Evolutionary conservation across 1,140 invertebrate species (phyloP).

Genomic region (Nephila pilipes): DNA sequence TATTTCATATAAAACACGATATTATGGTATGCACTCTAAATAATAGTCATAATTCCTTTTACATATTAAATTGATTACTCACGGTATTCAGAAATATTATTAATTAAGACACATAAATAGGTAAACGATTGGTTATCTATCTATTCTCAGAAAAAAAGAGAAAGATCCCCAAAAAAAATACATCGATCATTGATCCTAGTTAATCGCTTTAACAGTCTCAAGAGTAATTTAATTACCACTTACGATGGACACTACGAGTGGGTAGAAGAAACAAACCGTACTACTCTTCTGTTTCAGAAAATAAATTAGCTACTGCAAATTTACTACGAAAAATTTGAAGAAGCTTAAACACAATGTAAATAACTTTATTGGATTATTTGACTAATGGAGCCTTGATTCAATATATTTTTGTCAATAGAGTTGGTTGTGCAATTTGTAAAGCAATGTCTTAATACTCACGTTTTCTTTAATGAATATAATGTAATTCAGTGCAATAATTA

Average conservation of each 20-base stretch:
- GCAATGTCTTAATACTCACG: too few relatives aligned
- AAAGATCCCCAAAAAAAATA: too few relatives aligned
- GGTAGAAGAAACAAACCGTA: background rate
- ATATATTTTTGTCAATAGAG: background rate
- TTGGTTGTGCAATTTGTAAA: background rate
- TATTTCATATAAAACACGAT: too few relatives aligned
- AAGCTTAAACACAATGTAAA: background rate
- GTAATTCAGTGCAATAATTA: too few relatives aligned
- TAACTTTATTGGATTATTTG: background rate
- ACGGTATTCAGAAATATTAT: too few relatives aligned
- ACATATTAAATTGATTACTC: too few relatives aligned
- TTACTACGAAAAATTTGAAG: background rate
- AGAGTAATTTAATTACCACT: background rate
- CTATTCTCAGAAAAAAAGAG: too few relatives aligned
- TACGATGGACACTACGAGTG: background rate
- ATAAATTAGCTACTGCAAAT: background rate
- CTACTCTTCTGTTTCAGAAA: background rate
- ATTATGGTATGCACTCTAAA: too few relatives aligned
- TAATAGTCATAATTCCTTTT: too few relatives aligned
- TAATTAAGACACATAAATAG: too few relatives aligned
- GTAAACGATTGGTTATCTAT: too few relatives aligned
- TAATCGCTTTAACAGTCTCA: constrained; percentile 6
- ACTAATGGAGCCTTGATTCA: background rate
- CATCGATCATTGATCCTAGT: background rate
- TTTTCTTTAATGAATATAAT: too few relatives aligned